Conservation (phyloP, 1,140 invertebrate genomes). For the Drosophila prosaltans region DNA sequence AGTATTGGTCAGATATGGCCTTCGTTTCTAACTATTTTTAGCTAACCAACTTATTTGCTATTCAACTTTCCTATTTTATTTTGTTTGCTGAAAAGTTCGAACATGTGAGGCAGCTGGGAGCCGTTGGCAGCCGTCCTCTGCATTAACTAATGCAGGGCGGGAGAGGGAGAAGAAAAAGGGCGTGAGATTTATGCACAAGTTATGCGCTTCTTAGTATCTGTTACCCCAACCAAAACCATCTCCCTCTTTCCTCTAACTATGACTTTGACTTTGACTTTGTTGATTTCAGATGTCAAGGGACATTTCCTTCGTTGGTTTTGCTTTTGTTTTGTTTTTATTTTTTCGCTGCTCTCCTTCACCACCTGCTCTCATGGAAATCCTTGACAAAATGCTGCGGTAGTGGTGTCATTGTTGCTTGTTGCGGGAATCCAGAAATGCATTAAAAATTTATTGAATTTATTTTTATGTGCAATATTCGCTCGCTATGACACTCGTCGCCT, state of each 20-base stretch:
- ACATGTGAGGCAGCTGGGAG: conserved; percentile 45
- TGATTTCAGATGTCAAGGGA: conserved; percentile 6
- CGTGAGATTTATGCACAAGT: conserved; percentile 66
- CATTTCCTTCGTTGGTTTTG: background rate
- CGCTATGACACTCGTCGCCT: background rate
- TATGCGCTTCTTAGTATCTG: conserved; percentile 60
- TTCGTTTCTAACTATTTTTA: conserved; percentile 49
- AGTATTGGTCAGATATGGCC: conserved; percentile 12
- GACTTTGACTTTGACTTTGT: conserved; percentile 1
- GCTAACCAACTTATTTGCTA: conserved; percentile 59
- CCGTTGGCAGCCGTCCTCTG: background rate
- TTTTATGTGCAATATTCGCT: conserved; percentile 42
- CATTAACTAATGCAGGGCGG: conserved; percentile 3
- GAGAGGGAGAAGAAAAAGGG: conserved; percentile 1
- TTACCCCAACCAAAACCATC: background rate
- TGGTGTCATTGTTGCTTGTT: conserved; percentile 60
- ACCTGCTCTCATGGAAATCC: conserved; percentile 44
- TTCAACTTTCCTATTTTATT: conserved; percentile 37
- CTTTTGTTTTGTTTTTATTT: background rate
- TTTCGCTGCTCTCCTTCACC: background rate
- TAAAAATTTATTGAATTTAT: conserved; percentile 80
- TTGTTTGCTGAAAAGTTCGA: conserved; percentile 49
- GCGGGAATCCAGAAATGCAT: conserved; percentile 56
- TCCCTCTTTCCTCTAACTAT: background rate
- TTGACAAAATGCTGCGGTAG: conserved; percentile 25